These are phyloP conservation scores for Cordylochernes scorpioides DNA, from an alignment of 2,888 invertebrate species.

Conservation along the genomic window DNA sequence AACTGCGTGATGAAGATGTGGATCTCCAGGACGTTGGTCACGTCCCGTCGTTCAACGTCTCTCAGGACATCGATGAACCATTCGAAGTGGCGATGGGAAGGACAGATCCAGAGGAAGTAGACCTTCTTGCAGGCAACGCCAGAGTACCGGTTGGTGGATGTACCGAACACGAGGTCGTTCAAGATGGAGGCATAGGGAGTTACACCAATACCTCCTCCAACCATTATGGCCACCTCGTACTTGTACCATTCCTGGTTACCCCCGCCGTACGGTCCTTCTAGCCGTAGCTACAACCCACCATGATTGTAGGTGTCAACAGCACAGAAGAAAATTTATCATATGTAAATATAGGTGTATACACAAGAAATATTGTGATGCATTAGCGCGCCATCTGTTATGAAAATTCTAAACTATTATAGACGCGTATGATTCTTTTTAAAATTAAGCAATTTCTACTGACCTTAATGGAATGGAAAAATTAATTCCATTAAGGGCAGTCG, in stretches of 20 bases:
- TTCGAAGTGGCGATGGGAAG: conserved; percentile 88
- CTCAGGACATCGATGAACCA: conserved; percentile 91
- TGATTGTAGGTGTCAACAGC: too few species aligned
- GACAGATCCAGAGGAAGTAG: conserved; percentile 91
- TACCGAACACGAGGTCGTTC: conserved; percentile 82
- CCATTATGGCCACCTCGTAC: conserved; percentile 90
- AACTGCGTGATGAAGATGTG: conserved; percentile 96
- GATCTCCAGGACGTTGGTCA: conserved; percentile 78
- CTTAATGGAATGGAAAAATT: too few species aligned
- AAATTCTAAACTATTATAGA: too few species aligned
- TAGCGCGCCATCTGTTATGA: too few species aligned
- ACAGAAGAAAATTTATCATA: too few species aligned
- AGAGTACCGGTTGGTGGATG: conserved; percentile 77
- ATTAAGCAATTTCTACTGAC: too few species aligned
- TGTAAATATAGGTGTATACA: too few species aligned
- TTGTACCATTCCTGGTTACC: conserved; percentile 97
- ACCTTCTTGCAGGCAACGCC: conserved; percentile 93
- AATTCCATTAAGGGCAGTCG: too few species aligned
- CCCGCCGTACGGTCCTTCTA: conserved; percentile 86
- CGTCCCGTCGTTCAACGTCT: conserved; percentile 78
- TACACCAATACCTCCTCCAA: conserved; percentile 86
- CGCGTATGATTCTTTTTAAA: too few species aligned
- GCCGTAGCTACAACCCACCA: conserved; percentile 29
- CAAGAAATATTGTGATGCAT: too few species aligned
- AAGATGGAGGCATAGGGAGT: conserved; percentile 91